Evolutionary conservation across 2,888 invertebrate species (phyloP).

Genomic region (Drepanosiphum platanoidis): DNA sequence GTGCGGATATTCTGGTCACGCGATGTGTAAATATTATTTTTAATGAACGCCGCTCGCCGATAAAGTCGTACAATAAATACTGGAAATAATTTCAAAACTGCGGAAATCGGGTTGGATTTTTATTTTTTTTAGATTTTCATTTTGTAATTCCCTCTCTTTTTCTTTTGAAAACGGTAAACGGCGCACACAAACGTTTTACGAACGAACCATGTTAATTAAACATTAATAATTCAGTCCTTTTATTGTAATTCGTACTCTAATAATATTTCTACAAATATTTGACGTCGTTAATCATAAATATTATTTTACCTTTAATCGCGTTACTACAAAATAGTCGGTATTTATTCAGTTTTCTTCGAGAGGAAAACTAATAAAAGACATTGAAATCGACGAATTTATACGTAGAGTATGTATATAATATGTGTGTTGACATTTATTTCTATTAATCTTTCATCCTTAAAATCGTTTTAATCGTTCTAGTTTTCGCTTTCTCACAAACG

Average conservation of each 20-base stretch:
- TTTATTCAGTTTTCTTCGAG: background rate
- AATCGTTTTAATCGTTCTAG: background rate
- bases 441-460: background rate
- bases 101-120: background rate
- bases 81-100: background rate
- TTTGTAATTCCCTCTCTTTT: background rate
- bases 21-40: conserved; percentile 24
- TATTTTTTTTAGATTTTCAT: background rate
- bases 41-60: background rate
- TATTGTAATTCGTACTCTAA: background rate
- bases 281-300: background rate
- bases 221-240: background rate
- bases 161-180: background rate
- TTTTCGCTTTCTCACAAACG: background rate
- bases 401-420: background rate
- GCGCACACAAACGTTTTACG: background rate
- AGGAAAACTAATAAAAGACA: background rate
- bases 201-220: background rate
- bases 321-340: background rate
- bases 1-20: conserved; percentile 9
- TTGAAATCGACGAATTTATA: too few relatives aligned
- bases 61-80: background rate
- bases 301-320: background rate
- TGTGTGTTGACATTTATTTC: background rate
- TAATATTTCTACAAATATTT: background rate